Evolutionary conservation across 1,140 invertebrate genomes (phyloP), one percentile per base, ranked within the genome.

Genomic region (Varroa destructor): DNA sequence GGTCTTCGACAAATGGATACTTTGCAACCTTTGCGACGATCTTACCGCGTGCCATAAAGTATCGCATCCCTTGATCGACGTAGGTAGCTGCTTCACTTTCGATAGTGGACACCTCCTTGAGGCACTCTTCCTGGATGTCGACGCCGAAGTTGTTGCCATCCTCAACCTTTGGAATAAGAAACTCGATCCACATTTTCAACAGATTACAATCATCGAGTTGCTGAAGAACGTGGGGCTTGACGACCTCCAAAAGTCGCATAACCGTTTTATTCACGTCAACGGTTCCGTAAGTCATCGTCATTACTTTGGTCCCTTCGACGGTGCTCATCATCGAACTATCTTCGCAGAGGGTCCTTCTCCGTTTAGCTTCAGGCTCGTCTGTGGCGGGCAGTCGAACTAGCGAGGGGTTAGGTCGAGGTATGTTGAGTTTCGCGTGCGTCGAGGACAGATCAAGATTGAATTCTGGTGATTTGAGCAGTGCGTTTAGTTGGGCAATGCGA

Each of bases 61-160:
- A 73, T 10, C 67, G 58, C 2, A 14, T 5, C 5, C 51, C 37
- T 40, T 56, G 51, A 46, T 73, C 72, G 67, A 73, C 51, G 14
- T 55, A 40, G 58, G 43, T 46, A 4, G 36, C 43, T 6, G 57
- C 58, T n/a, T 73, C 67, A 6, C n/a, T 36, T 37, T 73, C 58
- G 4, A 70, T 61, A 1, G 46, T 25, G 71, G 14, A 8, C 43
- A 73, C 56, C 36, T 56, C 72, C 12, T 37, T 56, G 14, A 74
- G 43, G 25, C 71, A 71, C 56, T 73, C 67, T 46, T 73, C 55
- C 36, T 73, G 72, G 58, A 73, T 71, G 46, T 73, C 67, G 25
- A 73, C 72, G 37, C 72, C 72, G 67, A 73, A 73, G 42, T 73
- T 73, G 72, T 73, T 73, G 43, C 72, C 72, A 72, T 73, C 72